phyloP scores from a whole-genome alignment of 2,113 vertebrate genomes.

The Gyps fulvus region DNA sequence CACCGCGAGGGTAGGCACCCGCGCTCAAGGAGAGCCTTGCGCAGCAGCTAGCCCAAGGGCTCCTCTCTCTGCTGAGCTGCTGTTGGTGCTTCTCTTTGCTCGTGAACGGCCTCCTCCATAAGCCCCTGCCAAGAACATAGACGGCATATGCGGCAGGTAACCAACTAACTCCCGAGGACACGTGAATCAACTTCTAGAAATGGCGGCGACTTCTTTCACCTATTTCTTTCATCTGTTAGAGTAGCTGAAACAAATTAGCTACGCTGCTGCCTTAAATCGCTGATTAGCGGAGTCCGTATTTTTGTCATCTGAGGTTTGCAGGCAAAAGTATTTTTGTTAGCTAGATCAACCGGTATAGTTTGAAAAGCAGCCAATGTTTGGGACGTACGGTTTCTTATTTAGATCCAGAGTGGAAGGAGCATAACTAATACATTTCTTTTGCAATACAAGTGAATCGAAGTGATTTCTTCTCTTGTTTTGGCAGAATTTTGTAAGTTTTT shows the following conservation, averaged over 20 bases:
- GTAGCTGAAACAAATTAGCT: not conserved
- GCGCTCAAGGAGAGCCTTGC: fast-evolving
- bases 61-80: not conserved
- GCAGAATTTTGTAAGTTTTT: not conserved
- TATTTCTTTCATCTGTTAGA: not conserved
- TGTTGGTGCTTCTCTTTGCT: not conserved
- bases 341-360: not conserved
- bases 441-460: not conserved
- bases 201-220: not conserved
- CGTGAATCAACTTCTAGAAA: not conserved
- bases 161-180: not conserved
- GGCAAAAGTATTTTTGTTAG: not conserved
- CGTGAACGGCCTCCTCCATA: not conserved
- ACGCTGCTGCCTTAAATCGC: not conserved
- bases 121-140: not conserved
- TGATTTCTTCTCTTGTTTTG: not conserved
- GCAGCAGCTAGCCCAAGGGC: not conserved
- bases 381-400: not conserved
- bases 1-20: not conserved
- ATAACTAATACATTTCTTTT: not conserved
- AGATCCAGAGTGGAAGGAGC: not conserved
- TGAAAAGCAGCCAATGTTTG: not conserved
- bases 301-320: not conserved
- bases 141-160: not conserved
- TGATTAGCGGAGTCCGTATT: not conserved